phyloP scores from a whole-genome alignment of 2,113 vertebrate genomes.

The Ctenodactylus gundi region DNA sequence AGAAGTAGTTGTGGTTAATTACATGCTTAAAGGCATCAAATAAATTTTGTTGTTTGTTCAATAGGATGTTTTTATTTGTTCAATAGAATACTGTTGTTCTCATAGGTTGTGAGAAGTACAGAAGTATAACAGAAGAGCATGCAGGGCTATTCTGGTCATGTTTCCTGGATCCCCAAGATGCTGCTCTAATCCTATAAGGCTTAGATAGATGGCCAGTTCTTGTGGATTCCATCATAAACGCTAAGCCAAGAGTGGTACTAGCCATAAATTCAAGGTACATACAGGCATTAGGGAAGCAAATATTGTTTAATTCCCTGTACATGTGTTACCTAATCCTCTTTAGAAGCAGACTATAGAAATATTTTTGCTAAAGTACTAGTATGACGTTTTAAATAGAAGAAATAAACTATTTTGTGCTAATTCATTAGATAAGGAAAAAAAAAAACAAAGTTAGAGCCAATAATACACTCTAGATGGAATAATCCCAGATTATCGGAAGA shows the following conservation, averaged over 20 bases:
- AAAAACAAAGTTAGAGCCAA: constrained; percentile 17
- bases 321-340: neutral
- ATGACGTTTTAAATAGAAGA: constrained; percentile 30
- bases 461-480: neutral
- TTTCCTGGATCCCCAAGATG: neutral
- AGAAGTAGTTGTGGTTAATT: neutral
- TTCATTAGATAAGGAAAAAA: neutral
- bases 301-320: neutral
- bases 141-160: neutral
- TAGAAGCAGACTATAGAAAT: neutral
- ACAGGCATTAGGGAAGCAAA: neutral
- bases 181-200: neutral
- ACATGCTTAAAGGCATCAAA: neutral
- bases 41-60: neutral
- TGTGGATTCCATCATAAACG: neutral
- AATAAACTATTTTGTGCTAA: neutral
- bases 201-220: neutral
- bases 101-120: neutral
- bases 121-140: neutral
- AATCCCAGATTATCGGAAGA: neutral
- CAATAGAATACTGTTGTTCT: neutral
- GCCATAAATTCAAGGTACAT: neutral
- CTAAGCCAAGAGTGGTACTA: neutral
- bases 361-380: neutral
- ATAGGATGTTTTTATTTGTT: constrained; percentile 6